Evolutionary conservation across 2,797 vertebrate species (phyloP).

Genomic region (Garrulus glandarius): DNA sequence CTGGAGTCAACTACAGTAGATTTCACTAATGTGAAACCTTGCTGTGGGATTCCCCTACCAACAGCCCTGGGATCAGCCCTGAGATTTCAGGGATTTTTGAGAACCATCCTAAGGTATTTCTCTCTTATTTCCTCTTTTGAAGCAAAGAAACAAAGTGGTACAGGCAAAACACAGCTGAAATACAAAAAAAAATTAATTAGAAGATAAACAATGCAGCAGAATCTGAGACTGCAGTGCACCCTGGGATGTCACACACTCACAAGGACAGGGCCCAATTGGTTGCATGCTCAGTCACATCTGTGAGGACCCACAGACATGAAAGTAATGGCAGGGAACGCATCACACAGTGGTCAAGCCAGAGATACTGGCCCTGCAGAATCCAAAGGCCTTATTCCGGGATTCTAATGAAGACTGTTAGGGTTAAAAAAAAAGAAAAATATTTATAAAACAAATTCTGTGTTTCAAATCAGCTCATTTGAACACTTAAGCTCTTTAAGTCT

Average conservation of each 20-base stretch:
- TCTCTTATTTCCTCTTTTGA: background rate
- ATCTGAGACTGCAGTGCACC: background rate
- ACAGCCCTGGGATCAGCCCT: background rate
- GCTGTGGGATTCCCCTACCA: background rate
- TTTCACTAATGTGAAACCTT: background rate
- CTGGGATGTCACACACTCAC: background rate
- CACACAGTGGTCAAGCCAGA: rapidly evolving
- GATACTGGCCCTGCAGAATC: background rate
- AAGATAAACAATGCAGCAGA: background rate
- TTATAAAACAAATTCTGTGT: background rate
- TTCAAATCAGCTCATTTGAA: background rate
- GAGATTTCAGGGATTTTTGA: background rate
- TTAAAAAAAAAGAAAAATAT: background rate
- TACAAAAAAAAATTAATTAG: background rate
- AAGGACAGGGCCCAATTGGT: background rate
- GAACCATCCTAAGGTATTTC: background rate
- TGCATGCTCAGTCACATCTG: rapidly evolving
- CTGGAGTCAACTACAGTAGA: background rate
- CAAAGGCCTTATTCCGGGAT: background rate
- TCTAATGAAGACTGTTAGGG: background rate
- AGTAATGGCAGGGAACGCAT: rapidly evolving
- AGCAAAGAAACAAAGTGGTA: background rate
- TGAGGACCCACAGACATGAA: background rate
- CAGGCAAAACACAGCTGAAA: background rate
- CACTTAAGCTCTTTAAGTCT: background rate